Evolutionary conservation across 2,888 invertebrate genomes (phyloP), one percentile per base, ranked within the genome.

Genomic region (Cheilosia soror): DNA sequence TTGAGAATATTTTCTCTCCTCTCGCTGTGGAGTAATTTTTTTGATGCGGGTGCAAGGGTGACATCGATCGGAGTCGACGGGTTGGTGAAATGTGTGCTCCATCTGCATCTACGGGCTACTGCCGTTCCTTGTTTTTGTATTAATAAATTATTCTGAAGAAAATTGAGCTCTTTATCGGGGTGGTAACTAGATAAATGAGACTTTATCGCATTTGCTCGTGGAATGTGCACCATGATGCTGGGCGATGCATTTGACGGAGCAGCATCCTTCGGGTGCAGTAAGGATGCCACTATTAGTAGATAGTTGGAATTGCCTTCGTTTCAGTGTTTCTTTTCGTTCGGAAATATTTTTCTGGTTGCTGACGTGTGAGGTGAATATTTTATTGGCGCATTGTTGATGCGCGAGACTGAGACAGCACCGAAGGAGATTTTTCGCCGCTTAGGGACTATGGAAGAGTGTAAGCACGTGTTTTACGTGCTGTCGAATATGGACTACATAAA

Each of bases 161-260:
- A 76, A 73, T 89, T 90, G 89, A 91, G 91, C 91, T 89, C 91
- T 90, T 90, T 89, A 89, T 89, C 90, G 91, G 88, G 76, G 81
- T 81, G 85, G 76, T 85, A 85, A 81, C 85, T 77, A 76, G 80
- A 81, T 81, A 85, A 85, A 85, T 81, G 85, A 80, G 72, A 77
- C 71, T 76, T 85, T 85, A 85, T 85, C 76, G 80, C 73, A 44
- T 81, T 85, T 81, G 68, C 62, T 68, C 15, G 72, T 66, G 72
- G 72, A 85, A 78, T 66, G 44, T 49, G 49, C 27, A 27, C 37
- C 31, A 20, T 33, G n/a, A 25, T 51, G 57, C n/a, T 33, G 20
- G 42, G 31, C 11, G 44, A 62, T 62, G 42, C 63, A 40, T 51
- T 65, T 51, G 37, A 66, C 37, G 66, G 15, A 40, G 53, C 33